Evolutionary conservation across 2,113 vertebrate genomes (phyloP), one percentile per base, ranked within the genome.

Genomic region (Muscicapa adusta): DNA sequence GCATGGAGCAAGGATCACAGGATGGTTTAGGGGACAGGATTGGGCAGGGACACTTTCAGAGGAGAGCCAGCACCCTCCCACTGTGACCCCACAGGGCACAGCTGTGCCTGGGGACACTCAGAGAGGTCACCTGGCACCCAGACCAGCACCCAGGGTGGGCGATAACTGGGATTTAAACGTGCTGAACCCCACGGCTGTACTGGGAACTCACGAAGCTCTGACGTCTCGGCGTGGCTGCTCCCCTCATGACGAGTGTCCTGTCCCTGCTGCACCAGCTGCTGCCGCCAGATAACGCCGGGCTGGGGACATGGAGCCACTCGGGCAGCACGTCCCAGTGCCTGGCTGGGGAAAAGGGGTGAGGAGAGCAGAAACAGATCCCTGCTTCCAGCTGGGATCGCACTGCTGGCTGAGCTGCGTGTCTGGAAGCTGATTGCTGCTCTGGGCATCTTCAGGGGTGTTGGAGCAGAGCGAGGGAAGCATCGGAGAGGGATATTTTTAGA

Each of bases 341-440:
- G 3, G 19, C 43, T 10, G 8, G 29, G 34, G 14, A 2, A 50
- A 18, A 4, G 4, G 58, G 8, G n/a, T 0, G 23, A 57, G 33
- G 31, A 81, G 33, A 45, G 61, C 9, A 77, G 34, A 78, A 33
- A n/a, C 26, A 12, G 3, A 0, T 10, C 80, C 25, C 20, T 50
- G 54, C 62, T 63, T 57, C 12, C 31, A 24, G 48, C 4, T 2
- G 31, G 50, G 18, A 24, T 60, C 3, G 0, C 38, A 63, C 20
- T 58, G 23, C 25, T 8, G 8, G 19, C 65, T 40, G 68, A 38
- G 18, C 40, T 78, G 1, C 5, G 29, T 9, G 28, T 24, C 72
- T 73, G 50, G 54, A 31, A 76, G 26, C n/a, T 0, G 2, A 20
- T 14, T 0, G 0, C 51, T 63, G 77, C 48, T 60, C 56, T 0